phyloP scores from a whole-genome alignment of 92 coral and sea anemone genomes.

The Phenganax marumi region DNA sequence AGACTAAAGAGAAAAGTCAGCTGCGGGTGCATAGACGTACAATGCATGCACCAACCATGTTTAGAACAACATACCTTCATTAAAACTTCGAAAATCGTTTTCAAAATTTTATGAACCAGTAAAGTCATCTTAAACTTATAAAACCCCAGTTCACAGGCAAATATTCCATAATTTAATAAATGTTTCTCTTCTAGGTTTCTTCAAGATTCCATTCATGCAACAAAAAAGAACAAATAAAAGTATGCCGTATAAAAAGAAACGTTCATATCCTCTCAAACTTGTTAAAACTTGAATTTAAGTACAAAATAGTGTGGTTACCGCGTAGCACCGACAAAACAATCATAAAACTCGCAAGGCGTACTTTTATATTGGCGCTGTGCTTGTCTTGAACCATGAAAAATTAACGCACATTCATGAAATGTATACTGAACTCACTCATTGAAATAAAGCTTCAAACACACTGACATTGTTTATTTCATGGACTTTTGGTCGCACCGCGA shows the following conservation, averaged over 20 bases:
- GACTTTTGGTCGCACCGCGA: not conserved
- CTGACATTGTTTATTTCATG: not conserved
- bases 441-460: not conserved
- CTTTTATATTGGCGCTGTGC: constrained; percentile 82
- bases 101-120: too few relatives aligned
- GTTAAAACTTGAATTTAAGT: constrained; percentile 2
- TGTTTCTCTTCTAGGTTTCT: too few relatives aligned
- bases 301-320: constrained; percentile 59
- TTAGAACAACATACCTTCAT: too few relatives aligned
- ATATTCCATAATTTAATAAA: too few relatives aligned
- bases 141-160: too few relatives aligned
- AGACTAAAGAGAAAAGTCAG: not conserved
- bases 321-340: constrained; percentile 74
- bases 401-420: constrained; percentile 81
- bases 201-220: too few relatives aligned
- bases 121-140: too few relatives aligned
- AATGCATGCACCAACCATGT: constrained; percentile 15
- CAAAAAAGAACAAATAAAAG: not conserved
- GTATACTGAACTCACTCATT: constrained; percentile 3
- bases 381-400: constrained; percentile 91
- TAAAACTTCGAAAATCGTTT: too few relatives aligned
- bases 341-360: constrained; percentile 85
- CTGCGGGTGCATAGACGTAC: not conserved
- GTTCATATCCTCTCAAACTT: not conserved
- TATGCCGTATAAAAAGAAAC: not conserved